These are phyloP conservation scores for Notodonta dromedarius DNA, from an alignment of 2,888 invertebrate genomes.

Conservation along the genomic window DNA sequence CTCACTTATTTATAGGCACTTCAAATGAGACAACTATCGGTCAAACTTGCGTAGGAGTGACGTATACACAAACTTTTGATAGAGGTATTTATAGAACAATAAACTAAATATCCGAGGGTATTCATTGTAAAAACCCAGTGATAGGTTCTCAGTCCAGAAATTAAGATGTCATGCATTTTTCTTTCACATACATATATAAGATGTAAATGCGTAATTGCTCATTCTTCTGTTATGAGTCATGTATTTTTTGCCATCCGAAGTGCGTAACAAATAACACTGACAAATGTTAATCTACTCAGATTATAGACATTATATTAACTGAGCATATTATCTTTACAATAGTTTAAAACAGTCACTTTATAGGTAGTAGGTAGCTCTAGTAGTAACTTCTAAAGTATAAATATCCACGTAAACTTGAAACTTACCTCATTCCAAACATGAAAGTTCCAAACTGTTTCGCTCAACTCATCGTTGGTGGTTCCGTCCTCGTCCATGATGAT, in stretches of 20 bases:
- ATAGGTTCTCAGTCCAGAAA: not conserved
- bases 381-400: too few relatives aligned
- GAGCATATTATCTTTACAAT: too few relatives aligned
- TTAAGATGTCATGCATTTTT: not conserved
- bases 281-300: too few relatives aligned
- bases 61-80: slow-evolving; percentile 5
- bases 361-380: too few relatives aligned
- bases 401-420: slow-evolving; percentile 34
- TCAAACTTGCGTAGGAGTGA: slow-evolving; percentile 5
- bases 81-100: slow-evolving; percentile 4
- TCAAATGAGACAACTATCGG: slow-evolving; percentile 33
- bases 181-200: not conserved
- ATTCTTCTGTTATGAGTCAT: too few relatives aligned
- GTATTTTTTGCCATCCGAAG: too few relatives aligned
- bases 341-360: too few relatives aligned
- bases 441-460: slow-evolving; percentile 97
- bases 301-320: too few relatives aligned
- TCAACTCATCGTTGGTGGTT: slow-evolving; percentile 90
- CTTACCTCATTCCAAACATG: slow-evolving; percentile 98
- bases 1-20: slow-evolving; percentile 29
- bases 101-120: not conserved
- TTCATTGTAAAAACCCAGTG: not conserved
- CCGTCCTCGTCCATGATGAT: slow-evolving; percentile 93
- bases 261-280: too few relatives aligned
- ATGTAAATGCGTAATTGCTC: too few relatives aligned